Conservation (phyloP, 2,113 vertebrate species). For the Onychostruthus taczanowskii region DNA sequence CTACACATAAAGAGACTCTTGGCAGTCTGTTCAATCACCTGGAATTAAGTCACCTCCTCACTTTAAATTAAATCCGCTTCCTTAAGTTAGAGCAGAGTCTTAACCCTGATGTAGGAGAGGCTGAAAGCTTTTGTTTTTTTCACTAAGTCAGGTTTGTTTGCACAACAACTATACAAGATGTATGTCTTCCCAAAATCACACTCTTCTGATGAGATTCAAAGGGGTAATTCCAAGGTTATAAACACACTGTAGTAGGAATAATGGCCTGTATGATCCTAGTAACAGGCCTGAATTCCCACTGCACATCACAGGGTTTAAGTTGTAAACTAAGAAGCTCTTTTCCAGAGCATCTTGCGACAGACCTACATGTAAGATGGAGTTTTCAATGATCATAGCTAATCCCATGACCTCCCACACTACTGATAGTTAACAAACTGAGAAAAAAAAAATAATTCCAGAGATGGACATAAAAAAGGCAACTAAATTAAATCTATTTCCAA, state of each 20-base stretch:
- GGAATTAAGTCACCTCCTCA: not conserved
- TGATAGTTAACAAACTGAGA: not conserved
- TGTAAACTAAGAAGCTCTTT: not conserved
- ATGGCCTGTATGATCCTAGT: not conserved
- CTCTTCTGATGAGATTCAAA: not conserved
- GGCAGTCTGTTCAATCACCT: not conserved
- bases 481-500: not conserved
- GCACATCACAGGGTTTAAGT: not conserved
- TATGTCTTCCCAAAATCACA: not conserved
- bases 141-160: not conserved
- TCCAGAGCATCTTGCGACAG: not conserved
- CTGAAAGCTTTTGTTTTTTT: fast-evolving
- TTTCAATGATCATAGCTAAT: not conserved
- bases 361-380: not conserved
- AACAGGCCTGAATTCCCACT: not conserved
- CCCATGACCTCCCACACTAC: not conserved
- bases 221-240: not conserved
- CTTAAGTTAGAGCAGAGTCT: not conserved
- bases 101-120: not conserved
- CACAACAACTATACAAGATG: not conserved
- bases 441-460: not conserved
- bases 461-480: not conserved
- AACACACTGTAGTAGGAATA: not conserved
- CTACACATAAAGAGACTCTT: not conserved
- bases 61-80: not conserved